Evolutionary conservation across 2,888 invertebrate genomes (phyloP).

Genomic region (Troides aeacus): DNA sequence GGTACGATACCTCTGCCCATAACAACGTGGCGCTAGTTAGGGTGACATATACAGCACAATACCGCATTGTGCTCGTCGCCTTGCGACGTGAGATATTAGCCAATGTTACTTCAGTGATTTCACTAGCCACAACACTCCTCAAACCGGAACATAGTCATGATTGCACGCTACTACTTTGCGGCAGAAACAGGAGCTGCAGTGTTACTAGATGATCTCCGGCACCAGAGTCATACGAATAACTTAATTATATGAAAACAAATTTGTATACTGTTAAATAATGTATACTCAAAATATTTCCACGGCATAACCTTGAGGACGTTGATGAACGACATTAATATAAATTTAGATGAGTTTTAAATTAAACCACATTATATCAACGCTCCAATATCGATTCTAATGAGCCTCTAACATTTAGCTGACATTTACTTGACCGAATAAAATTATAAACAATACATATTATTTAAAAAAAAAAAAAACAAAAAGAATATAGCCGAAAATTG

Average conservation of each 20-base stretch:
- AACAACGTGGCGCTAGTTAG: too few relatives aligned
- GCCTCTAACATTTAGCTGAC: slow-evolving; percentile 2
- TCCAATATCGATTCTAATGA: background rate
- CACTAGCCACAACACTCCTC: too few relatives aligned
- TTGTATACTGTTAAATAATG: background rate
- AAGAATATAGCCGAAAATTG: background rate
- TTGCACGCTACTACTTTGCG: too few relatives aligned
- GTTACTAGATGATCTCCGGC: too few relatives aligned
- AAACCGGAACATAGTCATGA: too few relatives aligned
- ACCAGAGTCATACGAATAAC: too few relatives aligned
- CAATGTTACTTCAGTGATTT: too few relatives aligned
- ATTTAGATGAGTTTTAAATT: slow-evolving; percentile 10
- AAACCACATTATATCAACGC: slow-evolving; percentile 4
- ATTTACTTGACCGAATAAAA: slow-evolving; percentile 11
- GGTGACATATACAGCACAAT: too few relatives aligned
- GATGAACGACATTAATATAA: background rate
- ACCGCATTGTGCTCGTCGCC: too few relatives aligned
- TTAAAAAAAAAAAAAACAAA: background rate
- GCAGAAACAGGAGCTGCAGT: too few relatives aligned
- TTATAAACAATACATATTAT: background rate
- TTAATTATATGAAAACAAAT: background rate
- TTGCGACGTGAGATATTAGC: too few relatives aligned
- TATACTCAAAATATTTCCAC: background rate
- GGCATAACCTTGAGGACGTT: background rate
- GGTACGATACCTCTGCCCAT: too few relatives aligned